Conservation (phyloP, 2,113 vertebrate species). For the Calcarius ornatus region DNA sequence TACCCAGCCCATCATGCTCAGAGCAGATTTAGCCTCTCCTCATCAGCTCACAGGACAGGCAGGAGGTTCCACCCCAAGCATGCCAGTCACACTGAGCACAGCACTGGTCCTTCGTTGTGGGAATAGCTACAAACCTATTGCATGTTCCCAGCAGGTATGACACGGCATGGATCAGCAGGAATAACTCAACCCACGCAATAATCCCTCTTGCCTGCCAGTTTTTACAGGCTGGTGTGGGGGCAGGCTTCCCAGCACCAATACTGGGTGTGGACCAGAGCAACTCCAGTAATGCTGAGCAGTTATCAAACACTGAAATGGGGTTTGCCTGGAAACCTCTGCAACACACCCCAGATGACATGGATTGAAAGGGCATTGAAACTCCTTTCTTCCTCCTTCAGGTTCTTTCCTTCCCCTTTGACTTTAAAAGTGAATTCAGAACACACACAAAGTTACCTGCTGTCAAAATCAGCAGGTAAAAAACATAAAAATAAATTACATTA, state of each 20-base stretch:
- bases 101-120: background rate
- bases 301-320: background rate
- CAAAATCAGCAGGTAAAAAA: background rate
- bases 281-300: background rate
- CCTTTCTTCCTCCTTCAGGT: background rate
- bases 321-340: background rate
- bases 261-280: background rate
- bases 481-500: background rate
- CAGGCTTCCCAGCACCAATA: background rate
- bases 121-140: background rate
- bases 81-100: background rate
- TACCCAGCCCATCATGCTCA: background rate
- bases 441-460: background rate
- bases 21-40: background rate
- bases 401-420: background rate
- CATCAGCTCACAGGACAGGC: background rate
- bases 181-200: rapidly evolving
- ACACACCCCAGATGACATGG: rapidly evolving
- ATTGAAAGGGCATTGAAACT: background rate
- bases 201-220: background rate
- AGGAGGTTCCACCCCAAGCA: background rate
- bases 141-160: background rate
- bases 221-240: background rate
- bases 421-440: background rate
- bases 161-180: background rate